phyloP scores from a whole-genome alignment of 2,797 vertebrate genomes.

The Acanthis flammea region DNA sequence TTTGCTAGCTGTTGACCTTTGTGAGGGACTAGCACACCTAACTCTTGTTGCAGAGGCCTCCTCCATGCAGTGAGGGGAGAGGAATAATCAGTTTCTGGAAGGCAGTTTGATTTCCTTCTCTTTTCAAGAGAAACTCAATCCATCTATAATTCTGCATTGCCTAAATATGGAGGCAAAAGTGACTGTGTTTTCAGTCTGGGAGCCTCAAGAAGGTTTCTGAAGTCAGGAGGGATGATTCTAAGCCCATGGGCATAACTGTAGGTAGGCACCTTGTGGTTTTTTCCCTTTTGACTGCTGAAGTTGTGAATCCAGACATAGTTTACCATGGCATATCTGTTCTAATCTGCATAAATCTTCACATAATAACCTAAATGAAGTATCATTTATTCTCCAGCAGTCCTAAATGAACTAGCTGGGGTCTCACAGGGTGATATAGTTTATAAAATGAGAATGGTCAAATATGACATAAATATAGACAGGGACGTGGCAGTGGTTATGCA shows the following conservation, averaged over 20 bases:
- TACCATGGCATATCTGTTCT: background rate
- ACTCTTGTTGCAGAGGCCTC: background rate
- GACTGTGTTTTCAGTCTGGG: background rate
- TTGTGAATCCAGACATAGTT: background rate
- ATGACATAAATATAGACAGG: background rate
- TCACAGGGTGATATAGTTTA: background rate
- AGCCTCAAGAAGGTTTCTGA: background rate
- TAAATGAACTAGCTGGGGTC: background rate
- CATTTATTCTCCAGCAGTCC: background rate
- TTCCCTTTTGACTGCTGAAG: background rate
- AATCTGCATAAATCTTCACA: background rate
- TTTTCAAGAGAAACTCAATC: background rate
- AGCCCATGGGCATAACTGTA: fast-evolving
- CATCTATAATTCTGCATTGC: background rate
- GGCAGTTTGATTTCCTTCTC: background rate
- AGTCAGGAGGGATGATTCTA: background rate
- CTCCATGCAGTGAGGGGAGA: background rate
- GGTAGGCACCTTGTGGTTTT: background rate
- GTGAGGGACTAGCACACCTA: background rate
- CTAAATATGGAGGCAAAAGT: background rate
- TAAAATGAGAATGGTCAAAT: background rate
- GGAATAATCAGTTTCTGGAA: background rate
- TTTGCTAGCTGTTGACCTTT: constrained; percentile 19
- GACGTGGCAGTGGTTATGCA: background rate
- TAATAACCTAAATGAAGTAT: background rate